These are phyloP conservation scores for Pseudomyrmex sp. DNA, from an alignment of 1,140 invertebrate species.

Conservation along the genomic window DNA sequence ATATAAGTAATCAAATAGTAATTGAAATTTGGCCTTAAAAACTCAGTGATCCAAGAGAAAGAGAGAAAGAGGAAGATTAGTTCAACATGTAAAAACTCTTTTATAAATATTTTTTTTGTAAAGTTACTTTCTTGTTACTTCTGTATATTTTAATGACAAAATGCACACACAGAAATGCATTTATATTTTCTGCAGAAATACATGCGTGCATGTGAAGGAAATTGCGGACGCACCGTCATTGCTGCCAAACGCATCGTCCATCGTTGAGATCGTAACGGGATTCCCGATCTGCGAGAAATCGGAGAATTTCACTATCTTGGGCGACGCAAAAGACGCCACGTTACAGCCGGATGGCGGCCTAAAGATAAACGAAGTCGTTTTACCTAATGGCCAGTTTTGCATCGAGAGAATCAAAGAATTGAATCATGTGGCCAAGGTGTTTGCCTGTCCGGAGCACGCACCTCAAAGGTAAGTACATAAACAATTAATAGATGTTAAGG, in stretches of 20 bases:
- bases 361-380: slow-evolving; percentile 83
- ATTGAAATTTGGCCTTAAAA: too few relatives aligned
- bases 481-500: not conserved
- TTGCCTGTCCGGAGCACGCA: slow-evolving; percentile 87
- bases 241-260: slow-evolving; percentile 75
- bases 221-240: slow-evolving; percentile 79
- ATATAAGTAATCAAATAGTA: too few relatives aligned
- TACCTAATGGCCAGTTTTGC: slow-evolving; percentile 87
- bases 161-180: not conserved
- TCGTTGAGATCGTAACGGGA: slow-evolving; percentile 80
- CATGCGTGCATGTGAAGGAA: slow-evolving; percentile 80
- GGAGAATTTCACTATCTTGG: slow-evolving; percentile 84
- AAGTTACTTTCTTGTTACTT: not conserved
- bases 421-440: slow-evolving; percentile 85
- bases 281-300: slow-evolving; percentile 85
- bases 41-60: too few relatives aligned
- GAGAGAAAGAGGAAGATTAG: not conserved
- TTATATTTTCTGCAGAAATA: slow-evolving; percentile 76
- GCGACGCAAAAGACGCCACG: slow-evolving; percentile 82
- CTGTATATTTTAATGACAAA: not conserved
- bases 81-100: not conserved
- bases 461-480: slow-evolving; percentile 74
- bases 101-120: not conserved
- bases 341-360: slow-evolving; percentile 83
- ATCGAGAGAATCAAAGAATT: slow-evolving; percentile 86